phyloP scores from a whole-genome alignment of 2,113 vertebrate species.

The Myanophis thanlyinensis region DNA sequence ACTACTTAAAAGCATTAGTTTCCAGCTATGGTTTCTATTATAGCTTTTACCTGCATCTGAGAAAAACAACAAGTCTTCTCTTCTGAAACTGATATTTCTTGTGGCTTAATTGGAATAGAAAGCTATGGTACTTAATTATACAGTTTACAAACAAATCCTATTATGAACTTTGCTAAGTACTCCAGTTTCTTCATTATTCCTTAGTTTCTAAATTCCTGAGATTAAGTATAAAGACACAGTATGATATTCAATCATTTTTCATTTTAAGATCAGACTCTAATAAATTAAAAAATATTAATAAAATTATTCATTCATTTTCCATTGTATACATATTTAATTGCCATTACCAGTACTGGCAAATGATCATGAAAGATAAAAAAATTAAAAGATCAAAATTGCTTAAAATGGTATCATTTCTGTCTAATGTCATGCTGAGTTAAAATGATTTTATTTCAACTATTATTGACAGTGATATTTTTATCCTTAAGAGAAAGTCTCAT shows the following conservation, averaged over 20 bases:
- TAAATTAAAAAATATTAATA: not conserved
- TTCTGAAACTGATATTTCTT: not conserved
- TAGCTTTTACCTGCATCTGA: not conserved
- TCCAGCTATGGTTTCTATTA: not conserved
- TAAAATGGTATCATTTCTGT: not conserved
- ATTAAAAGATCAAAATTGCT: not conserved
- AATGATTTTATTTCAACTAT: not conserved
- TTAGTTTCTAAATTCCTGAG: not conserved
- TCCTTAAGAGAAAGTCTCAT: conserved; percentile 20
- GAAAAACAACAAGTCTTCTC: not conserved
- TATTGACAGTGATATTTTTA: not conserved
- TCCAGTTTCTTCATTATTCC: not conserved
- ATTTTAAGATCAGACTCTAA: not conserved
- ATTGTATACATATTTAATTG: conserved; percentile 10
- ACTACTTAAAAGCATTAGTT: not conserved
- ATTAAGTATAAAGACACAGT: not conserved
- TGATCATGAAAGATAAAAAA: conserved; percentile 3
- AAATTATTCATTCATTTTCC: not conserved
- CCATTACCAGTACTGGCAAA: not conserved
- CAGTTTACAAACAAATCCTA: not conserved
- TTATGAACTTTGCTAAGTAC: not conserved
- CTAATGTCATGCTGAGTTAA: not conserved
- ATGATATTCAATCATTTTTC: not conserved
- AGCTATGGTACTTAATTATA: not conserved
- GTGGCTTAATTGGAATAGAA: not conserved